These are phyloP conservation scores for Orthosia cruda DNA, from an alignment of 2,888 invertebrate genomes.

Conservation along the genomic window DNA sequence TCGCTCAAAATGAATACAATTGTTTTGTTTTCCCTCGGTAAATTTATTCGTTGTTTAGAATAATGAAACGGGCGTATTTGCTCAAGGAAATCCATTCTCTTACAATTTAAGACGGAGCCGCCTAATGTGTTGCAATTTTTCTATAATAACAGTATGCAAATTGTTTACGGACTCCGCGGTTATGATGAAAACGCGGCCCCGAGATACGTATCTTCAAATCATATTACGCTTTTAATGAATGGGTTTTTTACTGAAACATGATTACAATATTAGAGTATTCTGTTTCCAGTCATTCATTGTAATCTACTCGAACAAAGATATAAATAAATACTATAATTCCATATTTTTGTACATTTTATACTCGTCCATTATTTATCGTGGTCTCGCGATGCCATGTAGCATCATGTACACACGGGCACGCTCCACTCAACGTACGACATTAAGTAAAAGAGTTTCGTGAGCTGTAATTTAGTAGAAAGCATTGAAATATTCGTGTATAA, in stretches of 20 bases:
- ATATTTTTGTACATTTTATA: not conserved
- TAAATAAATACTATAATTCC: conserved; percentile 2
- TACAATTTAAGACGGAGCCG: conserved; percentile 87
- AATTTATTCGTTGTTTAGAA: conserved; percentile 91
- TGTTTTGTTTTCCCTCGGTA: conserved; percentile 89
- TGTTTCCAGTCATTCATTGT: not conserved
- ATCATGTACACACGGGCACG: conserved; percentile 71
- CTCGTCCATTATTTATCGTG: conserved; percentile 39
- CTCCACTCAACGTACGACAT: conserved; percentile 81
- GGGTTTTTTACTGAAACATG: conserved; percentile 4
- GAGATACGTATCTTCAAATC: conserved; percentile 42
- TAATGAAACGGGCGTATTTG: conserved; percentile 90
- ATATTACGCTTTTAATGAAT: conserved; percentile 21
- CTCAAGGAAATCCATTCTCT: conserved; percentile 88
- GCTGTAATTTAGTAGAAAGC: conserved; percentile 92
- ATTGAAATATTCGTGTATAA: conserved; percentile 92
- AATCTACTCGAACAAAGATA: not conserved
- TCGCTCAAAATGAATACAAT: conserved; percentile 90
- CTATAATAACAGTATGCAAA: conserved; percentile 85
- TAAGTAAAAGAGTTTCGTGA: conserved; percentile 90
- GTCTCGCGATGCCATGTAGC: conserved; percentile 72
- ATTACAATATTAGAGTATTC: not conserved
- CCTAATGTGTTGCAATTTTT: conserved; percentile 89
- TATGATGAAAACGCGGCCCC: conserved; percentile 53
- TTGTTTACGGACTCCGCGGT: conserved; percentile 70